Percentiles rank a stretch among this genome's conserved stretches.
Conservation (phyloP, 2,888 invertebrate genomes). For the Chloromyia formosa region DNA sequence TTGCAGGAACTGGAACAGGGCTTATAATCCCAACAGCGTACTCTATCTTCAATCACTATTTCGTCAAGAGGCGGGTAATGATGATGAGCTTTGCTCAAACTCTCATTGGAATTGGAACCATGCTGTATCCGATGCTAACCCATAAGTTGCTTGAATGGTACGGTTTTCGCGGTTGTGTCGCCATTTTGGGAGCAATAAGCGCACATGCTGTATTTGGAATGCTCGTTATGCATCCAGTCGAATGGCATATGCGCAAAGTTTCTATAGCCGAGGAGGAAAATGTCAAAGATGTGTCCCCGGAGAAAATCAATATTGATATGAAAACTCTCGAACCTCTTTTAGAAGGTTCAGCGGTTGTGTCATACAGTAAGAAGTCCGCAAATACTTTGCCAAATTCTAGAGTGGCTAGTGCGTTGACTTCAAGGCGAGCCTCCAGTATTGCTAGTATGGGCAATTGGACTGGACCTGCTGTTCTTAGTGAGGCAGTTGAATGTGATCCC, state of each 20-base stretch:
- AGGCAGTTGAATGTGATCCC: slow-evolving; percentile 58
- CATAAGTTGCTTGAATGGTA: slow-evolving; percentile 70
- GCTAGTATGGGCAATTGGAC: slow-evolving; percentile 63
- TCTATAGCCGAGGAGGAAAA: slow-evolving; percentile 62
- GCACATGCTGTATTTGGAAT: slow-evolving; percentile 74
- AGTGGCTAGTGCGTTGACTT: slow-evolving; percentile 12
- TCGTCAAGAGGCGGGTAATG: slow-evolving; percentile 73
- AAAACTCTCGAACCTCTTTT: slow-evolving; percentile 44
- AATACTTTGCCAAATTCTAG: slow-evolving; percentile 31
- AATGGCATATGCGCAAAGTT: slow-evolving; percentile 73
- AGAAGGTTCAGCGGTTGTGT: neutral
- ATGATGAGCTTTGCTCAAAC: slow-evolving; percentile 82
- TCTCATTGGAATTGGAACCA: slow-evolving; percentile 73
- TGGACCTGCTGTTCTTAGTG: slow-evolving; percentile 58
- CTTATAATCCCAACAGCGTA: slow-evolving; percentile 77
- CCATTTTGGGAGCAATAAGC: slow-evolving; percentile 73
- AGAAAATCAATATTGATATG: slow-evolving; percentile 19
- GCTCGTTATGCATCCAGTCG: slow-evolving; percentile 77
- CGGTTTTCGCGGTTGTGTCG: slow-evolving; percentile 76
- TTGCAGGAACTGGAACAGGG: slow-evolving; percentile 74
- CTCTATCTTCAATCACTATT: slow-evolving; percentile 79
- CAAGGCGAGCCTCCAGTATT: slow-evolving; percentile 59
- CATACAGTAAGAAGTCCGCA: neutral
- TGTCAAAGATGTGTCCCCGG: slow-evolving; percentile 26
- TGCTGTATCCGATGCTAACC: slow-evolving; percentile 73